Evolutionary conservation across 1,140 invertebrate species (phyloP).

Genomic region (Drosophila elegans): DNA sequence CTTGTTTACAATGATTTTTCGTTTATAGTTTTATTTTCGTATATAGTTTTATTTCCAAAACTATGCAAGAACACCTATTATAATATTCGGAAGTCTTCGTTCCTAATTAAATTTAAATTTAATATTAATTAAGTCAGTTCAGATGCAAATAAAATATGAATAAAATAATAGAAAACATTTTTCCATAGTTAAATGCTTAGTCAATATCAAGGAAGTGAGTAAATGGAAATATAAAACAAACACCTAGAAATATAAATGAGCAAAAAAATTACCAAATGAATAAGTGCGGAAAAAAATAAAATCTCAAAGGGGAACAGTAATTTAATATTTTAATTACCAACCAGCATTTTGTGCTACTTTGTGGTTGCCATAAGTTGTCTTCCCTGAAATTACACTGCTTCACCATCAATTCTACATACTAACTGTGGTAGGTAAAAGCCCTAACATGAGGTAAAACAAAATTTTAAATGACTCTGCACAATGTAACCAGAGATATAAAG

Average conservation of each 20-base stretch:
- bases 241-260: neutral
- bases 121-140: too few species aligned
- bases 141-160: too few species aligned
- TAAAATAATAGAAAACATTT: too few species aligned
- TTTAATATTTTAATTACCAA: conserved; percentile 4
- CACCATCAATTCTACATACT: neutral
- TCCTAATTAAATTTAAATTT: too few species aligned
- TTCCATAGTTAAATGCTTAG: too few species aligned
- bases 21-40: too few species aligned
- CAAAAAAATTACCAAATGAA: too few species aligned
- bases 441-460: neutral
- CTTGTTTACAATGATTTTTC: too few species aligned
- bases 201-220: too few species aligned
- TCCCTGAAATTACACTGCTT: conserved; percentile 3
- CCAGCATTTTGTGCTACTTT: conserved; percentile 18
- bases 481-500: conserved; percentile 14
- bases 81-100: too few species aligned
- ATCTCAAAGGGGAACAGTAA: neutral
- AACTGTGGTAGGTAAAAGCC: conserved; percentile 1
- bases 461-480: conserved; percentile 40
- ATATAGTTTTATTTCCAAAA: too few species aligned
- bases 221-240: neutral
- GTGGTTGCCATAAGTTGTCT: conserved; percentile 12
- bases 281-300: neutral
- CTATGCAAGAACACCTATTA: too few species aligned